Evolutionary conservation across 2,888 invertebrate species (phyloP), one percentile per base, ranked within the genome.

Genomic region (Ferrisia virgata): DNA sequence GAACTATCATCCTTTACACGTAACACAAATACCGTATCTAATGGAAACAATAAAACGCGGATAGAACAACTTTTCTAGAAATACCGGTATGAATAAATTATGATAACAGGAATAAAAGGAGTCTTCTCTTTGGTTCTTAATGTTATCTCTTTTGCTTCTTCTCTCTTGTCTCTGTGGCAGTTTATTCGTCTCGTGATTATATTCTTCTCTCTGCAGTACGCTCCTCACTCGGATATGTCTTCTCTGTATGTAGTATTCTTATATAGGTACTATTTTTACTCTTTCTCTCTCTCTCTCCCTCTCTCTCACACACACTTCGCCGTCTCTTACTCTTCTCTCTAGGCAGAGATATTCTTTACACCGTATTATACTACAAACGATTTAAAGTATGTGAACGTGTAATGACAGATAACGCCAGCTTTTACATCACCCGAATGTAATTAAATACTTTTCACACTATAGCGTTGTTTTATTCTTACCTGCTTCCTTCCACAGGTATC

Each of bases 31-130:
- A 69, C 82, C 64, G 72, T 82, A 82, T 82, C 82, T 82, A 82
- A 82, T 82, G 82, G 82, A 82, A 82, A 82, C 82, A 82, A 82
- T 82, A 82, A 82, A 82, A 82, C 82, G 82, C 82, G 72, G 82
- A 82, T 82, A 43, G 82, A 82, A 82, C 82, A 82, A 82, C 82
- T 82, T 82, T 82, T 82, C 82, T 82, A 82, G 82, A 82, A 82
- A 82, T 82, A 82, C 82, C 82, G 69, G 82, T 82, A 82, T 82
- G 82, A 82, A 82, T 82, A 82, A 82, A 82, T 82, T 82, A 82
- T 82, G 82, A 82, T 82, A 82, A 82, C 82, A 82, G 82, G 69
- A 82, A 82, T 69, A 82, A 82, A 72, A 82, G 72, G 69, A 82
- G 82, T 82, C 82, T 72, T 82, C 82, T 82, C 82, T 81, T 81